Percentiles rank a stretch among this genome's conserved stretches.
phyloP scores from a whole-genome alignment of 2,797 vertebrate species.

The Muraenolepis orangiensis region DNA sequence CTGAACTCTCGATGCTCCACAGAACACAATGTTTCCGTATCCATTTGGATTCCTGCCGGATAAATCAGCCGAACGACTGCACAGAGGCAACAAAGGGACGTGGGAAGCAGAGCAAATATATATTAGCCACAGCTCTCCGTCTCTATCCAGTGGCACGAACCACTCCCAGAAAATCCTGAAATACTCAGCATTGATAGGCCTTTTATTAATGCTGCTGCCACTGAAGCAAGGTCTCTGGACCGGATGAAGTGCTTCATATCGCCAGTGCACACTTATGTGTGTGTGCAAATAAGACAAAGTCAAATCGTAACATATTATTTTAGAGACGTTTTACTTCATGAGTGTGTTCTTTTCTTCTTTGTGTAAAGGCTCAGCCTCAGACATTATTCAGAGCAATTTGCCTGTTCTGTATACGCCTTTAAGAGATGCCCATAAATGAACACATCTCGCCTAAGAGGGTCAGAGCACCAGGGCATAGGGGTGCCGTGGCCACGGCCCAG shows the following conservation, averaged over 20 bases:
- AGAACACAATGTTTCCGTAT: constrained; percentile 28
- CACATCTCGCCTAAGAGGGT: neutral
- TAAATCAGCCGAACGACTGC: constrained; percentile 56
- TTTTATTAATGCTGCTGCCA: neutral
- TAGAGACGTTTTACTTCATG: neutral
- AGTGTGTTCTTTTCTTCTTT: neutral
- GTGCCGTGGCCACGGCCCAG: neutral
- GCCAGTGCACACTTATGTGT: neutral
- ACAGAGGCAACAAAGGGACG: constrained; percentile 48
- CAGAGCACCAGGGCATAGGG: neutral
- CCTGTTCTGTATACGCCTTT: neutral
- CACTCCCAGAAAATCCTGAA: neutral
- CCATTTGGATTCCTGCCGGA: constrained; percentile 39
- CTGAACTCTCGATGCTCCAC: constrained; percentile 26
- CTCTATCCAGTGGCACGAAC: constrained; percentile 34
- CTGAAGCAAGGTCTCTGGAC: neutral
- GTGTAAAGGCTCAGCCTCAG: neutral
- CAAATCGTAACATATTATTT: neutral
- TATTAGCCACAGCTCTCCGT: constrained; percentile 15
- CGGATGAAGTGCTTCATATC: neutral
- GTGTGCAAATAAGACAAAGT: neutral
- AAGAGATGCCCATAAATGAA: neutral
- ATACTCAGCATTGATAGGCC: neutral
- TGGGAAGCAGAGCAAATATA: constrained; percentile 28
- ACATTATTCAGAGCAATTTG: neutral